Percentiles rank a stretch among this genome's conserved stretches.
These are phyloP conservation scores for Callionymus lyra DNA, from an alignment of 2,113 vertebrate genomes.

Conservation along the genomic window DNA sequence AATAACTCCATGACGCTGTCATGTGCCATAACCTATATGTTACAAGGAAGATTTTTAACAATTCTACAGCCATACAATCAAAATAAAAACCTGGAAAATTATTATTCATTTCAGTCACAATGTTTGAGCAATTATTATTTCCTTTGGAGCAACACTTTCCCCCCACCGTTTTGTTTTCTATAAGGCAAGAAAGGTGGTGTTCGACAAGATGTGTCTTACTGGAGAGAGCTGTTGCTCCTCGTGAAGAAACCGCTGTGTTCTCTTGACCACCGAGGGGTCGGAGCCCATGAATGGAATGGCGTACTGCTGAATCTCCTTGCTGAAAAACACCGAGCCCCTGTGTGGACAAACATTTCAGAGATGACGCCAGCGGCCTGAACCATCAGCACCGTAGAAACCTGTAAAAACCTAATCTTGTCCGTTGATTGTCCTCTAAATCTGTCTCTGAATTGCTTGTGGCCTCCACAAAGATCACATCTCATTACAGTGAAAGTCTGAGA, in stretches of 20 bases:
- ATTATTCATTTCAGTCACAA: no score
- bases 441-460: conserved; percentile 7
- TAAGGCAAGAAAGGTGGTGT: no score
- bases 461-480: conserved; percentile 1
- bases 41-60: no score
- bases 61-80: no score
- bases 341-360: conserved; percentile 11
- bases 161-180: no score
- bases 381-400: conserved; percentile 8
- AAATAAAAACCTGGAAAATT: no score
- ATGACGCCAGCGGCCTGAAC: neutral
- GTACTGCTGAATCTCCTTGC: conserved; percentile 69
- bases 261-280: conserved; percentile 76
- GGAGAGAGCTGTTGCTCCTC: conserved; percentile 70
- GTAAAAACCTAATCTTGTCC: conserved; percentile 4
- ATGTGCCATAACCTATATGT: no score
- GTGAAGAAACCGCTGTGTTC: conserved; percentile 77
- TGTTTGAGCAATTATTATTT: no score
- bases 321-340: conserved; percentile 74
- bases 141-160: no score
- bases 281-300: conserved; percentile 75
- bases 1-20: no score
- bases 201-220: conserved; percentile 50
- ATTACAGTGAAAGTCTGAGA: conserved; percentile 6
- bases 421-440: conserved; percentile 12